Conservation (phyloP, 92 coral and sea anemone species). For the Siderastrea radians region DNA sequence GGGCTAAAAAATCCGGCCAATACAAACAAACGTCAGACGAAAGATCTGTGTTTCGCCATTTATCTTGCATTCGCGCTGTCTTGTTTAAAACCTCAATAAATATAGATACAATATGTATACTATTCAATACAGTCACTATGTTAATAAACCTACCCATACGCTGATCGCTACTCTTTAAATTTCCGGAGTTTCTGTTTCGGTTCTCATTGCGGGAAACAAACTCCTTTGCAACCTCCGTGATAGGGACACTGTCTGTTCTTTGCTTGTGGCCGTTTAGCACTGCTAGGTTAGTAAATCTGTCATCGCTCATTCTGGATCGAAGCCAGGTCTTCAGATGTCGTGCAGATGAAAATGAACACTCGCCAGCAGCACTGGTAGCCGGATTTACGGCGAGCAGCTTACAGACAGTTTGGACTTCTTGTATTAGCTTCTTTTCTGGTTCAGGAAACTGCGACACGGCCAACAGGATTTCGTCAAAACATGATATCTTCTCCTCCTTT, state of each 20-base stretch:
- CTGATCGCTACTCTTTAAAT: not conserved
- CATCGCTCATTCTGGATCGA: conserved; percentile 50
- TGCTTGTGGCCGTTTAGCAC: conserved; percentile 49
- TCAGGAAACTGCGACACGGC: conserved; percentile 51
- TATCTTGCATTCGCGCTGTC: too few species aligned
- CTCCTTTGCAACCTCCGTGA: not conserved
- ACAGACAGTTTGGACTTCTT: conserved; percentile 44
- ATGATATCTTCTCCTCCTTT: conserved; percentile 15
- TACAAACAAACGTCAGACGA: too few species aligned
- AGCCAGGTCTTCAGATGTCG: conserved; percentile 64
- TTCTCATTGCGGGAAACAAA: not conserved
- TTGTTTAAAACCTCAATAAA: too few species aligned
- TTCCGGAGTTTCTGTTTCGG: conserved; percentile 11
- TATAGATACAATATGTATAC: too few species aligned
- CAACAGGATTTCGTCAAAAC: conserved; percentile 60
- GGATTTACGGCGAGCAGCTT: conserved; percentile 60
- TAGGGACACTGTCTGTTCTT: not conserved
- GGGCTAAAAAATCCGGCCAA: too few species aligned
- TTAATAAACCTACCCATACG: too few species aligned
- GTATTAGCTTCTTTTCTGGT: conserved; percentile 49
- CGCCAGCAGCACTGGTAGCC: conserved; percentile 61
- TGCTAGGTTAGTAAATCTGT: conserved; percentile 59
- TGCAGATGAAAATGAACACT: conserved; percentile 53
- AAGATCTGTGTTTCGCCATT: too few species aligned
- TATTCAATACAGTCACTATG: too few species aligned